Base-by-base conservation (phyloP, 2,888 invertebrate species). In the Darwinula stevensoni region DNA sequence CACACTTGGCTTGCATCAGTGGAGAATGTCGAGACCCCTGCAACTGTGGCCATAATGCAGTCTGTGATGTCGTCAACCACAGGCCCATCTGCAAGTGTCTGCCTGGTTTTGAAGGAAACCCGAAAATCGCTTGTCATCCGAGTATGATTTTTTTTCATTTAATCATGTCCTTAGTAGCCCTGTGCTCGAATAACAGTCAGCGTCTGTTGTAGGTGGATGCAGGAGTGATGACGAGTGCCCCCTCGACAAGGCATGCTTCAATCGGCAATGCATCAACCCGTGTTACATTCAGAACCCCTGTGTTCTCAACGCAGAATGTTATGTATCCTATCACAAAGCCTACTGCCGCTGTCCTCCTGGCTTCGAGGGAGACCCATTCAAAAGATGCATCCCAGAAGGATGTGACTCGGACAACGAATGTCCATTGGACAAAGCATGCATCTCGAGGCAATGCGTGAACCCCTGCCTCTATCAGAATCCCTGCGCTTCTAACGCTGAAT, bases 1-100 rank as follows among this genome's bases (percentile, higher is more conserved):
- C 62, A 30, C 62, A 62, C 39, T 72, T 80, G 48, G 68, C 78
- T 6, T 84, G 84, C 45, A 63, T 80, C 27, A 76, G 78, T 45
- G 59, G 78, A 43, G 65, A 73, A 40, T 84, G 84, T 45, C 62
- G 73, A 40, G 71, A 74, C 43, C 78, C 80, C 11, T 82, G 82
- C 49, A 70, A 71, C 44, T 84, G 82, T 47, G 82, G 82, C 31
- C 62, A 37, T 29, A 70, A 80, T 44, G 70, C 78, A 26, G 63
- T 69, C 40, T 84, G 84, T 44, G 62, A 63, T 38, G 67, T 82
- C 4, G 64, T 65, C 37, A 67, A 75, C 42, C 82, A 82, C 47
- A 64, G 76, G 36, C 78, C 80, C 2, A 65, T 73, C 22, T 84
- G 84, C 48, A 72, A 74, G 3, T 84, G 84, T 47, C 61, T 64